Percentiles rank a stretch among this genome's conserved stretches.
Evolutionary conservation across 2,113 vertebrate genomes (phyloP).

Genomic region (Sterna hirundo): DNA sequence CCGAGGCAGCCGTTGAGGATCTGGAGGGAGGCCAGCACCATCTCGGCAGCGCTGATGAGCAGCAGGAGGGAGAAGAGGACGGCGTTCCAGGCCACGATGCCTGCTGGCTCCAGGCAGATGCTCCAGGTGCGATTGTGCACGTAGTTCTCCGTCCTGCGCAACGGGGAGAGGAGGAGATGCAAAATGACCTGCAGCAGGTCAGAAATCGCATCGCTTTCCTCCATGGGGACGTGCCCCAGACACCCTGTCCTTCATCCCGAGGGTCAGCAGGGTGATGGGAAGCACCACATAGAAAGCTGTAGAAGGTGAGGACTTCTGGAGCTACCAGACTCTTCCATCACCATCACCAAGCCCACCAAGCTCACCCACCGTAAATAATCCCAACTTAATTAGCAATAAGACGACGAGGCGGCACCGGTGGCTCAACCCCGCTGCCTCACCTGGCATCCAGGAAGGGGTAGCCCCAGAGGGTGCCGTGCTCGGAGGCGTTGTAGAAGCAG

Average conservation of each 20-base stretch:
- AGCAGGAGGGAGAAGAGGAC: slow-evolving; percentile 69
- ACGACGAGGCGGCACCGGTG: rapidly evolving
- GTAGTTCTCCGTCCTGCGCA: slow-evolving; percentile 26
- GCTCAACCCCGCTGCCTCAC: not conserved
- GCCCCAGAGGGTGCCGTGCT: slow-evolving; percentile 47
- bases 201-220: rapidly evolving
- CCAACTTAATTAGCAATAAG: not conserved
- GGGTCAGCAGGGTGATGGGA: not conserved
- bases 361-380: not conserved
- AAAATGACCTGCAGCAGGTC: not conserved
- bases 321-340: not conserved
- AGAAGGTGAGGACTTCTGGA: not conserved
- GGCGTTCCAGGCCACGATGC: slow-evolving; percentile 67
- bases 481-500: slow-evolving; percentile 61
- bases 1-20: slow-evolving; percentile 72
- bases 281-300: rapidly evolving
- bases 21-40: slow-evolving; percentile 67
- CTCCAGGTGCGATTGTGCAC: slow-evolving; percentile 57
- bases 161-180: not conserved
- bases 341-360: not conserved
- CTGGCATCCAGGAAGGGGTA: slow-evolving; percentile 71
- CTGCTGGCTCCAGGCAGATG: slow-evolving; percentile 73
- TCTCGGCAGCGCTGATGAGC: slow-evolving; percentile 60
- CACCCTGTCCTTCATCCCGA: rapidly evolving
- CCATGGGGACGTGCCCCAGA: rapidly evolving